These are phyloP conservation scores for Aricia agestis DNA, from an alignment of 1,140 invertebrate genomes.

Conservation along the genomic window DNA sequence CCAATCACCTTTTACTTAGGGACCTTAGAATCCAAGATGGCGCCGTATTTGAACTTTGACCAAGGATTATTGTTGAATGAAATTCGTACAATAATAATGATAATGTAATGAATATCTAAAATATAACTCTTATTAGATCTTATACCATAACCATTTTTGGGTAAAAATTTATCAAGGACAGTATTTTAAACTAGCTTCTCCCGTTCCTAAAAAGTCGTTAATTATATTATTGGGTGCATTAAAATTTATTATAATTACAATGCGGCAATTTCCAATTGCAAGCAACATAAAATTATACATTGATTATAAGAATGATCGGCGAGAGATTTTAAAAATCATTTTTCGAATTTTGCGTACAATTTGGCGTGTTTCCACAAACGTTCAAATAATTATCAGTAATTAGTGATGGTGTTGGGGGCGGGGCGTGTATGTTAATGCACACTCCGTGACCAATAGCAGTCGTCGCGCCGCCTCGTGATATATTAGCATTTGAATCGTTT, in stretches of 20 bases:
- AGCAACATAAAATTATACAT: too few species aligned
- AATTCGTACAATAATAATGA: not conserved
- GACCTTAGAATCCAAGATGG: not conserved
- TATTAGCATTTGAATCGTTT: conserved; percentile 74
- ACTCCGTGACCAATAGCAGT: conserved; percentile 64
- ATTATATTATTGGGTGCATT: too few species aligned
- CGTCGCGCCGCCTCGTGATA: conserved; percentile 65
- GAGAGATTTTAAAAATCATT: too few species aligned
- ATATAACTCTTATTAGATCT: too few species aligned
- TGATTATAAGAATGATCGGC: too few species aligned
- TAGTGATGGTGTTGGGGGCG: conserved; percentile 59
- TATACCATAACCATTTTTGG: too few species aligned
- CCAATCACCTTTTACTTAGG: not conserved
- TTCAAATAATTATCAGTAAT: conserved; percentile 59
- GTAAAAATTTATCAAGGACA: too few species aligned
- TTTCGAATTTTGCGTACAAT: not conserved
- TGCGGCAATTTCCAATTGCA: too few species aligned
- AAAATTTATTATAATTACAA: too few species aligned
- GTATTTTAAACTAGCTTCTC: too few species aligned
- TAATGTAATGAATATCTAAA: too few species aligned
- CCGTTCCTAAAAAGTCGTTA: too few species aligned
- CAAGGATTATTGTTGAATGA: not conserved
- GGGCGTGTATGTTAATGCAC: conserved; percentile 69
- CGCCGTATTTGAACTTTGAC: not conserved
- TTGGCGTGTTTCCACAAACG: not conserved